A percentile compares a stretch with the other conserved stretches of the same genome.
phyloP scores from a whole-genome alignment of 2,888 invertebrate genomes.

The Athetis lepigone region DNA sequence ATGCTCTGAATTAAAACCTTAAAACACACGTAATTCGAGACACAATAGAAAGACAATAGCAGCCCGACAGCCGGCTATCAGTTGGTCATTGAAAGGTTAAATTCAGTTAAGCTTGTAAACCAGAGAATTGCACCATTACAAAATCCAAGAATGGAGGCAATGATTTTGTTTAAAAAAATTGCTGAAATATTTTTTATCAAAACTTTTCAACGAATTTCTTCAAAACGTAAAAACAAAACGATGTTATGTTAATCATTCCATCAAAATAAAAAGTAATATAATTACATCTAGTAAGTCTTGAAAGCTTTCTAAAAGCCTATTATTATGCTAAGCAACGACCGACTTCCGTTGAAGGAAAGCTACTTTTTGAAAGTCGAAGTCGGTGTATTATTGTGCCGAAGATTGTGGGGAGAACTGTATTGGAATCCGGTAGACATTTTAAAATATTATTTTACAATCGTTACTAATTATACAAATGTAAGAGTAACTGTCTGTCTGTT shows the following conservation, averaged over 20 bases:
- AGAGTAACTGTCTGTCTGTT: no score
- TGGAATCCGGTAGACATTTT: slow-evolving; percentile 1
- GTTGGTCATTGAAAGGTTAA: no score
- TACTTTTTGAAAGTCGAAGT: slow-evolving; percentile 34
- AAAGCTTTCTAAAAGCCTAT: slow-evolving; percentile 60
- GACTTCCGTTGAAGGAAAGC: slow-evolving; percentile 35
- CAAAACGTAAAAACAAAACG: slow-evolving; percentile 32
- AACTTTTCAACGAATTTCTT: slow-evolving; percentile 11
- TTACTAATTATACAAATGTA: no score
- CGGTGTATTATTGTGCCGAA: slow-evolving; percentile 14
- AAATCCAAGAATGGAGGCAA: no score
- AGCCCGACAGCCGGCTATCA: no score
- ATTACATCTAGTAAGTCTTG: slow-evolving; percentile 54
- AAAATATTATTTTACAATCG: not conserved
- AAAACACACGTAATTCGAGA: no score
- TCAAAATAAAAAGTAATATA: slow-evolving; percentile 48
- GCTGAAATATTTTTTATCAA: not conserved
- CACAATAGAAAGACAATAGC: no score
- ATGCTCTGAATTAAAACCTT: no score
- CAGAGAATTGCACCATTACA: no score
- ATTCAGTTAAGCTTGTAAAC: no score
- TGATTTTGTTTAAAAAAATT: not conserved
- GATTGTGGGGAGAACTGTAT: no score
- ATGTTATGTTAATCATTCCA: slow-evolving; percentile 50
- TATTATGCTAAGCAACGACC: slow-evolving; percentile 60